Conservation (phyloP, 23 tunicate species). For the Diplosoma virens region DNA sequence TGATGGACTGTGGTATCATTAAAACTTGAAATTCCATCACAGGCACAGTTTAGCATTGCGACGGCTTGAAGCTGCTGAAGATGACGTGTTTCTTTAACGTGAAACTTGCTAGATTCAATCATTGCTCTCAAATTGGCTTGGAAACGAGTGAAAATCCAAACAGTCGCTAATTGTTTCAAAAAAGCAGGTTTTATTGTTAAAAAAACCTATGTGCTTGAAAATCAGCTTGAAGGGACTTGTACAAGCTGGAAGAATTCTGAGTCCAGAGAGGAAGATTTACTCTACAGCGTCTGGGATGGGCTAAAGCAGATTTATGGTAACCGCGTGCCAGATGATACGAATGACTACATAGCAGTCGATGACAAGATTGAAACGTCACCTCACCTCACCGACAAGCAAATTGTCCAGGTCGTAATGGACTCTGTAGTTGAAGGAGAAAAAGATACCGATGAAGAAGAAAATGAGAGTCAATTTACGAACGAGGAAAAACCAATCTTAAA, state of each 20-base stretch:
- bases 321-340: background rate
- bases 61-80: slow-evolving; percentile 15
- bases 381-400: too few relatives aligned
- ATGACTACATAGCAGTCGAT: slow-evolving; percentile 29
- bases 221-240: slow-evolving; percentile 15
- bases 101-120: slow-evolving; percentile 4
- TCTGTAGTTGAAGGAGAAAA: too few relatives aligned
- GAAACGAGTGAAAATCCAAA: slow-evolving; percentile 31
- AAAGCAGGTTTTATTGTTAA: slow-evolving; percentile 19
- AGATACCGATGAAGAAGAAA: too few relatives aligned
- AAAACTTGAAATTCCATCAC: background rate
- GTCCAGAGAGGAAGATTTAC: slow-evolving; percentile 12
- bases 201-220: background rate
- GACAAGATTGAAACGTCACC: slow-evolving; percentile 21
- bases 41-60: slow-evolving; percentile 15
- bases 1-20: slow-evolving; percentile 10
- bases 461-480: too few relatives aligned
- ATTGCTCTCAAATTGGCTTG: background rate
- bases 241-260: background rate
- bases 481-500: too few relatives aligned
- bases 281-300: slow-evolving; percentile 21
- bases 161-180: slow-evolving; percentile 17
- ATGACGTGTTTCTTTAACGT: background rate
- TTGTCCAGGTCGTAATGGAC: too few relatives aligned
- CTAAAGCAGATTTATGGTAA: slow-evolving; percentile 15